Percentiles rank a stretch among this genome's conserved stretches.
These are phyloP conservation scores for Zhuqinia jingwanae DNA, from an alignment of 2,888 invertebrate species.

Conservation along the genomic window DNA sequence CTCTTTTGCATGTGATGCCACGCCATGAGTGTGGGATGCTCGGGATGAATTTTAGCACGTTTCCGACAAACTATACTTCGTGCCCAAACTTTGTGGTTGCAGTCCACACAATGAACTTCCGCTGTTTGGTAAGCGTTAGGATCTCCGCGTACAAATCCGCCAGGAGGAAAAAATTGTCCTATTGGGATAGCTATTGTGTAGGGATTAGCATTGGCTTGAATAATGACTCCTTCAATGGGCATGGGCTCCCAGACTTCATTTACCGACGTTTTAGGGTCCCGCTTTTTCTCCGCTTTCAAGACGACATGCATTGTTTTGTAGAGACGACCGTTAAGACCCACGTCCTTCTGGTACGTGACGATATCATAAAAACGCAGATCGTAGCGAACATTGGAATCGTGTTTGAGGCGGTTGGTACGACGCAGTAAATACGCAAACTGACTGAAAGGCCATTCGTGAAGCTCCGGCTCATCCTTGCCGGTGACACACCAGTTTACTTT, in stretches of 20 bases:
- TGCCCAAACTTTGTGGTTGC: conserved; percentile 14
- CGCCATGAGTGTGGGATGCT: conserved; percentile 47
- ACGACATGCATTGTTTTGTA: conserved; percentile 65
- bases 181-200: conserved; percentile 54
- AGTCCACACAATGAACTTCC: conserved; percentile 58
- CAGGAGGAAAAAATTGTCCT: conserved; percentile 55
- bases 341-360: conserved; percentile 37
- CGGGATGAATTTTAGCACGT: conserved; percentile 45
- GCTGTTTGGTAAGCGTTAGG: background rate
- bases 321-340: conserved; percentile 52
- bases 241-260: conserved; percentile 60
- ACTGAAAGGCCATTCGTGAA: conserved; percentile 65
- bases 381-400: conserved; percentile 35
- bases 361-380: conserved; percentile 64
- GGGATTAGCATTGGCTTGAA: conserved; percentile 68
- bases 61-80: conserved; percentile 56
- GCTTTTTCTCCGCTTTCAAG: conserved; percentile 50
- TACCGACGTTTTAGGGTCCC: background rate
- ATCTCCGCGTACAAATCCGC: background rate
- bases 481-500: conserved; percentile 67
- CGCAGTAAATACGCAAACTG: conserved; percentile 58
- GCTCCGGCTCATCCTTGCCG: conserved; percentile 66
- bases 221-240: conserved; percentile 57
- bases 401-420: conserved; percentile 27
- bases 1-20: conserved; percentile 56